Evolutionary conservation across 2,888 invertebrate species (phyloP).

Genomic region (Amblyjoppa fuscipennis): DNA sequence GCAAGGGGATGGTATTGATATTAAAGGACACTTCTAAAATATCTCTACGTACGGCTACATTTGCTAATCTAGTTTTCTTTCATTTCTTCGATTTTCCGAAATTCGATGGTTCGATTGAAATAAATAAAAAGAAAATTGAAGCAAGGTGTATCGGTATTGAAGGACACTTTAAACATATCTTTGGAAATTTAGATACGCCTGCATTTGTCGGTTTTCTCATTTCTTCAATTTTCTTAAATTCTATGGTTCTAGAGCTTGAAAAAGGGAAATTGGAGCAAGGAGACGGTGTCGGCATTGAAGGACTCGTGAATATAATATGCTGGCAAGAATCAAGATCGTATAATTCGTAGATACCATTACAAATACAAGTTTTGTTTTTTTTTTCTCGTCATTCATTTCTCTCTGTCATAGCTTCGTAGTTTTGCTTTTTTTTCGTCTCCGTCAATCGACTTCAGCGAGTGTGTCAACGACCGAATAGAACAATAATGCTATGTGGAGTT

Average conservation of each 20-base stretch:
- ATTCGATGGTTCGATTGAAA: too few relatives aligned
- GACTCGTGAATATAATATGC: slow-evolving; percentile 43
- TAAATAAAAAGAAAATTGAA: too few relatives aligned
- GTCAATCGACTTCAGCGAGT: slow-evolving; percentile 64
- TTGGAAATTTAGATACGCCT: too few relatives aligned
- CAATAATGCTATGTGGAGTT: slow-evolving; percentile 69
- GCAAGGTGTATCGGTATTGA: too few relatives aligned
- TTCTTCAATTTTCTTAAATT: neutral
- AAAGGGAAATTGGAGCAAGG: neutral
- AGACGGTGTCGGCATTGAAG: neutral
- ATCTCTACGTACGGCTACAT: neutral
- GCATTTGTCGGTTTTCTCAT: too few relatives aligned
- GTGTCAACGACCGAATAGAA: slow-evolving; percentile 74
- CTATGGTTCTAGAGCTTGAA: neutral
- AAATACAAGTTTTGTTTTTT: slow-evolving; percentile 74
- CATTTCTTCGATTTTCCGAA: too few relatives aligned
- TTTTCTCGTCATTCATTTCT: slow-evolving; percentile 13
- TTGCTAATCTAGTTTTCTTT: too few relatives aligned
- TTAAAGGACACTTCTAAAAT: neutral
- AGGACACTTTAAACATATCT: too few relatives aligned
- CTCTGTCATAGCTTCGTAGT: slow-evolving; percentile 32
- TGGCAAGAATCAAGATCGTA: slow-evolving; percentile 80
- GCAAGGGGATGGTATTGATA: too few relatives aligned
- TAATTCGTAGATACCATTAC: slow-evolving; percentile 80
- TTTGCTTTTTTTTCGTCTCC: slow-evolving; percentile 27